Base-by-base conservation (phyloP, 2,113 vertebrate species). In the Crotophaga sulcirostris region DNA sequence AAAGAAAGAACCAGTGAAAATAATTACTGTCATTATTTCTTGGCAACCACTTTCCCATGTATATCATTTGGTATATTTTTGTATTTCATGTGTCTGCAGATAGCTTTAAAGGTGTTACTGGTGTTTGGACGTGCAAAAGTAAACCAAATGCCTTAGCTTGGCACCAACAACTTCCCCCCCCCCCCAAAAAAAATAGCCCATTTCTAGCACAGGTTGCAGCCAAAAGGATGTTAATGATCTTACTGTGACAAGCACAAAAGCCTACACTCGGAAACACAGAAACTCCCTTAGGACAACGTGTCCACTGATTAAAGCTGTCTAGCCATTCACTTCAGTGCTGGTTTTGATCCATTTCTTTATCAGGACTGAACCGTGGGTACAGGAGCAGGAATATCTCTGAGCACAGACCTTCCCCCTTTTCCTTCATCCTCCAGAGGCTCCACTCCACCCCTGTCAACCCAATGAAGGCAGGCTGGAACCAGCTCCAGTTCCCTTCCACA, bases 21-120 rank as follows among this genome's bases (percentile, higher is more conserved):
- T 92, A 95, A 96, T 81, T 77, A 84, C 52, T 73, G 66, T 52
- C 34, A 45, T 92, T 81, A 94, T 87, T 90, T 86, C 80, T 93
- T 84, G 76, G 76, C 88, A 96, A 49, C 23, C 36, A 38, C 28
- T 81, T 88, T 56, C 44, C 29, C 60, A 9, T 40, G 31, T 60
- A 85, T 86, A 73, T 59, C 42, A 67, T 77, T 77, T 78, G 45
- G 69, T 84, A 29, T 29, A 56, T 73, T 96, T 94, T 85, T 87
- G 24, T 90, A 82, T 78, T 92, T 82, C 69, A 80, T 33, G 18
- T 40, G 75, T 34, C 90, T 88, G n/a, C 21, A 87, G 64, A 77
- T 74, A 92, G 63, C 79, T 93, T 90, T 89, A 74, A 73, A 89
- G 23, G 68, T 87, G 89, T 84, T 94, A 83, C 31, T 90, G 51